Evolutionary conservation across 2,888 invertebrate genomes (phyloP), one percentile per base, ranked within the genome.

Genomic region (Tuta absoluta): DNA sequence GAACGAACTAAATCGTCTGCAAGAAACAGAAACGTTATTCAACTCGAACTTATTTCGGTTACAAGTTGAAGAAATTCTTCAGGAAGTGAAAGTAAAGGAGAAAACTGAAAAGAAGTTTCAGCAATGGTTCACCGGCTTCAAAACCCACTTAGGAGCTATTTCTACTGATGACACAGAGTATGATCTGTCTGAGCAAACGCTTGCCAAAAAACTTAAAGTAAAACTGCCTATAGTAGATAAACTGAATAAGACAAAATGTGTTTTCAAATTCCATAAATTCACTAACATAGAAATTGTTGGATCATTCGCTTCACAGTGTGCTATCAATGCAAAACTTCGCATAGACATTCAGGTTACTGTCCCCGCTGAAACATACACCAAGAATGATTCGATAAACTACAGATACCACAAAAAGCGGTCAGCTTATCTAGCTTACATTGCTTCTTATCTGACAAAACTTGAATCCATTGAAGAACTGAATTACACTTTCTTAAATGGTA

Each of bases 11-110:
- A 96, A 95, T 80, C 93, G 95, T 65, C 89, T 98, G 0, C 94
- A 95, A 66, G 97, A 98, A 85, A 96, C 97, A 0, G 96, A 97
- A 79, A 96, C 95, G 79, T 87, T 97, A 2, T 97, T 96, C 76
- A 96, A 97, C 80, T 98, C 97, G 0, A 97, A 96, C 82, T 89
- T 98, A 37, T 97, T 98, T 79, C 93, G 97, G 38, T 84, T 98
- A 67, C 97, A 97, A 93, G 94, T 96, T 28, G 95, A 96, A 64
- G 96, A 97, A 86, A 91, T 96, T 78, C 82, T 97, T 0, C 87
- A 92, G 65, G 96, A 96, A 89, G 91, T 96, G 0, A 93, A 93
- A 78, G 78, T 96, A 0, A 96, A 95, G 77, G 91, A 93, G 48
- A 95, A 95, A 82, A 93, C 92, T 61, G 86, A 87, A 60, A 91